phyloP scores from a whole-genome alignment of 2,797 vertebrate genomes.

The Dermochelys coriacea region DNA sequence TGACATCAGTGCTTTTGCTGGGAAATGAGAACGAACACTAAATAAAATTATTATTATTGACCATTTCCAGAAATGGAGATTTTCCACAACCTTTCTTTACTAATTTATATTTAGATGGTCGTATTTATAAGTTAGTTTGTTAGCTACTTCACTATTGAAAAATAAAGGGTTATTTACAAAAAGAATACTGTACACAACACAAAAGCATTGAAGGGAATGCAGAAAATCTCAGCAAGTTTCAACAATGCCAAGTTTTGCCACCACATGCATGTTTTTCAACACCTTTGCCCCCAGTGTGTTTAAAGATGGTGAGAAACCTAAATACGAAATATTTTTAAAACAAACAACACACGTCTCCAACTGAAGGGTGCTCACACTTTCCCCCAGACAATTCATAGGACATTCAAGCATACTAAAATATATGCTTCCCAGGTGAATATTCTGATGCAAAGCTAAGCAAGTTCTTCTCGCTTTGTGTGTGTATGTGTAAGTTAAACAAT shows the following conservation, averaged over 20 bases:
- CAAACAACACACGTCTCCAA: not conserved
- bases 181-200: not conserved
- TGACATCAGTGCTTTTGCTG: not conserved
- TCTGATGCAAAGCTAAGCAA: not conserved
- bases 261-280: not conserved
- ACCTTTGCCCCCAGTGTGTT: not conserved
- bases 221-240: not conserved
- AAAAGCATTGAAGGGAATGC: not conserved
- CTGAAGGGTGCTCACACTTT: not conserved
- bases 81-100: not conserved
- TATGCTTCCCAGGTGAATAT: not conserved
- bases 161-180: conserved; percentile 20
- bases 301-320: conserved; percentile 8
- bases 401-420: not conserved
- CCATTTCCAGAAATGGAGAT: not conserved
- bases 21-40: not conserved
- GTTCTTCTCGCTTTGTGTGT: not conserved
- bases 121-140: not conserved
- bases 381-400: not conserved
- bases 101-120: not conserved
- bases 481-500: not conserved
- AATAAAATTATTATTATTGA: not conserved
- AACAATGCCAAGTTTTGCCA: not conserved
- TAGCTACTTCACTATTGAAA: not conserved
- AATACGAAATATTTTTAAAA: not conserved